Evolutionary conservation across 1,140 invertebrate genomes (phyloP), one percentile per base, ranked within the genome.

Genomic region (Phortica variegata): DNA sequence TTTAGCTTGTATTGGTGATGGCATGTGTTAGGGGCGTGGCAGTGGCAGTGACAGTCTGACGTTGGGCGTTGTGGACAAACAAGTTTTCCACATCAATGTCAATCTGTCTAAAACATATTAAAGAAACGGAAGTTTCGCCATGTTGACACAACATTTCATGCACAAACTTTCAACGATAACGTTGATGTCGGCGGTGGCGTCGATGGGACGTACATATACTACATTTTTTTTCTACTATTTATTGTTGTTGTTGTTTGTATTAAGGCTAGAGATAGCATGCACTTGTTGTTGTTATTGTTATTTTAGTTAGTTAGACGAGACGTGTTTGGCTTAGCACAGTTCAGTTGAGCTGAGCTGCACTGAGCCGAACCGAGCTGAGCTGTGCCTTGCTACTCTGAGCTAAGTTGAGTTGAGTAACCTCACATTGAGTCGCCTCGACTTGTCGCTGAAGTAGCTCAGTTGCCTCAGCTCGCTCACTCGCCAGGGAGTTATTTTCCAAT

Each of bases 31-130:
- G 55, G 56, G 44, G 58, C 49, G 49, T 20, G 40, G 43, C 49
- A 32, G 26, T 57, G 20, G 18, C 19, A 45, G 20, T 9, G 20
- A 20, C 15, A 56, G 43, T 47, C 50, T 58, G 58, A 37, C 44
- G 50, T 53, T n/a, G 54, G 36, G 63, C 62, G 57, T 63, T 58
- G 55, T 54, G 54, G 57, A 49, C 50, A 70, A 65, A 58, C 59
- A 70, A 70, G 56, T 70, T 70, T 63, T 68, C 59, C 55, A 62
- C 69, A 73, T 73, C 69, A 73, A 56, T 72, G 69, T 73, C 69
- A 72, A 73, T 69, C 65, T 73, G 69, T 69, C 69, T 55, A 58
- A 62, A 72, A 68, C 68, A 72, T 72, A 72, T 68, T 71, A 72
- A 65, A 65, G 56, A 55, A 61, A 56, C 60, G 65, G 58, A 70